A percentile compares a stretch with the other conserved stretches of the same genome.
Conservation (phyloP, 2,113 vertebrate genomes). For the Xenopus borealis region DNA sequence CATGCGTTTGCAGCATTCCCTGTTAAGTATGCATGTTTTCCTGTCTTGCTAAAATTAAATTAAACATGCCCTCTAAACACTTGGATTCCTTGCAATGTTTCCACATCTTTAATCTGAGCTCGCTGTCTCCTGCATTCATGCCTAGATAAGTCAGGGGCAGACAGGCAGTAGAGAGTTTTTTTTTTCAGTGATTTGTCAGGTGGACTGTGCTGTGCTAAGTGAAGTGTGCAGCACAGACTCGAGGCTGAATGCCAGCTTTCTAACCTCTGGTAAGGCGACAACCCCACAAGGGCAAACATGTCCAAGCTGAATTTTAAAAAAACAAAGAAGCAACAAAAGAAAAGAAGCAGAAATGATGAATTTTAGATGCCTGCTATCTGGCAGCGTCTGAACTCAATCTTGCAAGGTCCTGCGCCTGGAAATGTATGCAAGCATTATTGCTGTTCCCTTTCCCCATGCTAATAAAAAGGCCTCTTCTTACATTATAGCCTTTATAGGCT, state of each 20-base stretch:
- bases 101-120: conserved; percentile 7
- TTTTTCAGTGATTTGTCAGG: conserved; percentile 51
- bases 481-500: conserved; percentile 49
- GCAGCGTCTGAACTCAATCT: conserved; percentile 4
- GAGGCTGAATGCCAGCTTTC: conserved; percentile 48
- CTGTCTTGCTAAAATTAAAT: background rate
- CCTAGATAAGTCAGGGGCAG: conserved; percentile 40
- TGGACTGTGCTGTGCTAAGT: conserved; percentile 57
- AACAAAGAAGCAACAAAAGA: no score
- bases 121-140: conserved; percentile 16
- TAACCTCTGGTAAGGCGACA: conserved; percentile 55
- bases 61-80: conserved; percentile 5
- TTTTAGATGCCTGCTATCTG: conserved; percentile 45
- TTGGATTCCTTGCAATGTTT: background rate
- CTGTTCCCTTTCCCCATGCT: conserved; percentile 47
- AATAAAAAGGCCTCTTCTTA: conserved; percentile 21
- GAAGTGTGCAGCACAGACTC: conserved; percentile 56
- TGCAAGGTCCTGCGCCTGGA: background rate
- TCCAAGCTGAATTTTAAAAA: conserved; percentile 28
- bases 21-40: background rate
- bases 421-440: conserved; percentile 32
- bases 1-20: background rate
- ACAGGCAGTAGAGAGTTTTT: conserved; percentile 48
- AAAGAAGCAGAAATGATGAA: conserved; percentile 22
- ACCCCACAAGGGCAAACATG: conserved; percentile 42